Evolutionary conservation across 1,140 invertebrate species (phyloP).

Genomic region (Drosophila repleta): DNA sequence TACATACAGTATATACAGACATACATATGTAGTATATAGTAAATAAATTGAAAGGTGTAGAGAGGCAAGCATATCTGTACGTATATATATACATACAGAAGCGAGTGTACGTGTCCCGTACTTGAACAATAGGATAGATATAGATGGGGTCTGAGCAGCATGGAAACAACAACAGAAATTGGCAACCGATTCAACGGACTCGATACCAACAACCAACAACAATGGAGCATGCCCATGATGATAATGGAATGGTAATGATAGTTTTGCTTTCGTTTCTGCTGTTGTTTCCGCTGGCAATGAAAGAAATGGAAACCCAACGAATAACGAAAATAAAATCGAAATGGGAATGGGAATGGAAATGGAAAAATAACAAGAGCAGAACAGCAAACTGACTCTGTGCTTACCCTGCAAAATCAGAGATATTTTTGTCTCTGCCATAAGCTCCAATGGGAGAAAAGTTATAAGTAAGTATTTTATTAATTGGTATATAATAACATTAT

Average conservation of each 20-base stretch:
- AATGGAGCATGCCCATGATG: constrained; percentile 45
- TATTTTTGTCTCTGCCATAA: too few species aligned
- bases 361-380: constrained; percentile 26
- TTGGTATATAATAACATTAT: too few species aligned
- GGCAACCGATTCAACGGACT: constrained; percentile 46
- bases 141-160: constrained; percentile 6
- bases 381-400: background rate
- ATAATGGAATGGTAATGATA: constrained; percentile 65
- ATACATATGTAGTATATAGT: constrained; percentile 2
- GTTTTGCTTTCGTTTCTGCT: constrained; percentile 30
- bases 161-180: constrained; percentile 54
- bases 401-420: background rate
- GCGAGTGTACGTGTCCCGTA: constrained; percentile 13
- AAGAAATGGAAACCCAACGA: constrained; percentile 62
- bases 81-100: constrained; percentile 7
- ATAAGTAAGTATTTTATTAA: background rate
- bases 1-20: background rate
- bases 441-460: too few species aligned
- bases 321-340: constrained; percentile 65
- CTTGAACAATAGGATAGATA: background rate
- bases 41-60: too few species aligned
- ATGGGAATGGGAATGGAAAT: constrained; percentile 33
- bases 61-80: background rate
- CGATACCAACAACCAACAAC: constrained; percentile 38
- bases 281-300: constrained; percentile 34